Conservation (phyloP, 2,797 vertebrate genomes). For the Pachyuromys duprasi region DNA sequence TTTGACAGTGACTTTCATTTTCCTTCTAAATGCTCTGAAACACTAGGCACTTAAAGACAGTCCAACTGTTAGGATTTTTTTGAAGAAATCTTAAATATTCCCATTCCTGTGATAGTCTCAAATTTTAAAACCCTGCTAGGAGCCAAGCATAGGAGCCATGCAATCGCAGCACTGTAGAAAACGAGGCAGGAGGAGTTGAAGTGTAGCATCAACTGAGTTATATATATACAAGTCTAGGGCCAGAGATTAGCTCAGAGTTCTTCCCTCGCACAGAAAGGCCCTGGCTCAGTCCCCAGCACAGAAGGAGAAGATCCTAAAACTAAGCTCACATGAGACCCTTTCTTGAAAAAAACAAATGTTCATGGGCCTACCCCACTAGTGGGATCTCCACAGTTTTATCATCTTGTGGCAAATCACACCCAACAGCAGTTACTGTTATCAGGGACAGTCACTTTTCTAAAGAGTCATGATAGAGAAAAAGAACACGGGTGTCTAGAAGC, state of each 20-base stretch:
- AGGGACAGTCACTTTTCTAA: slow-evolving; percentile 8
- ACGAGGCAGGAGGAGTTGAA: not conserved
- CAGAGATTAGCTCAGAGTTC: not conserved
- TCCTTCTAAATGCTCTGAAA: slow-evolving; percentile 65
- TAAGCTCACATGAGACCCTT: not conserved
- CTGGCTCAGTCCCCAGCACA: not conserved
- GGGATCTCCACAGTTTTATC: not conserved
- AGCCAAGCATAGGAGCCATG: not conserved
- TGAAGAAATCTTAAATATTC: slow-evolving; percentile 32
- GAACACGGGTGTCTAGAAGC: not conserved
- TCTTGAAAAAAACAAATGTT: not conserved
- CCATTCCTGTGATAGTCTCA: not conserved
- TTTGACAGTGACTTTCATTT: slow-evolving; percentile 74
- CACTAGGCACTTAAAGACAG: not conserved
- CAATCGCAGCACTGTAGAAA: not conserved
- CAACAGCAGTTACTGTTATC: not conserved
- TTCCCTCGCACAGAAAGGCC: not conserved
- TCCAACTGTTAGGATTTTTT: not conserved
- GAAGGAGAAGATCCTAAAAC: not conserved
- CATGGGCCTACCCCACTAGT: not conserved
- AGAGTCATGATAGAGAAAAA: not conserved
- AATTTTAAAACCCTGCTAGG: slow-evolving; percentile 35
- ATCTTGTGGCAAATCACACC: not conserved
- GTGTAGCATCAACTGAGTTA: not conserved
- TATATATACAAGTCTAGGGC: too few species aligned